Evolutionary conservation across 2,888 invertebrate species (phyloP), one percentile per base, ranked within the genome.

Genomic region (Epinotia brunnichana): DNA sequence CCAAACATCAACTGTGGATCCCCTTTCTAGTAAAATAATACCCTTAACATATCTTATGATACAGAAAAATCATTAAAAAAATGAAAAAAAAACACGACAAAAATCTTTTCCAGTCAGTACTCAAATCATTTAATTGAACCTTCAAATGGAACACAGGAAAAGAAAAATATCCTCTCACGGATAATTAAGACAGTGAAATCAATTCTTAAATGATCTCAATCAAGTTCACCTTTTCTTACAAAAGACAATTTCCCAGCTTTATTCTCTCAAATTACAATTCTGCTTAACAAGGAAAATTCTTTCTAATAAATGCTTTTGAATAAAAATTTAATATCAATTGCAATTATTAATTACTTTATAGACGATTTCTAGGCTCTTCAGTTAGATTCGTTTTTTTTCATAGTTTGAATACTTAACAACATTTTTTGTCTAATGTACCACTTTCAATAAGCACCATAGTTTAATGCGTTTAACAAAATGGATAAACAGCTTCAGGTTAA

Each of bases 251-350:
- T 72, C 62, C 72, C 72, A 48, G 24, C 19, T 19, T 56, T 15
- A 41, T 48, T 60, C 39, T 54, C 41, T 44, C 24, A 66, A 61
- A 72, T 67, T 54, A 44, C 61, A 69, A 62, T 54, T 54, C 35
- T 61, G 54, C 56, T 54, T 17, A 41, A 67, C 60, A 56, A 72
- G 61, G 71, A 72, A 76, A 60, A 76, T 56, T 56, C 62, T 17
- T 63, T 69, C 11, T 29, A 35, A 35, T 60, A 35, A 61, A 54
- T 59, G 73, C 63, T 69, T 69, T 44, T 74, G 24, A 60, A 35
- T 61, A 29, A 53, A 59, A 56, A 53, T 48, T 67, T 75, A 60
- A 39, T 68, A 76, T 68, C 56, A 75, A 74, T 68, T 54, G 62
- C 44, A 56, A 67, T 54, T 67, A 67, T 54, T 60, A 44, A 72